Percentiles rank a stretch among this genome's conserved stretches.
Evolutionary conservation across 2,888 invertebrate genomes (phyloP).

Genomic region (Halocaridina rubra): DNA sequence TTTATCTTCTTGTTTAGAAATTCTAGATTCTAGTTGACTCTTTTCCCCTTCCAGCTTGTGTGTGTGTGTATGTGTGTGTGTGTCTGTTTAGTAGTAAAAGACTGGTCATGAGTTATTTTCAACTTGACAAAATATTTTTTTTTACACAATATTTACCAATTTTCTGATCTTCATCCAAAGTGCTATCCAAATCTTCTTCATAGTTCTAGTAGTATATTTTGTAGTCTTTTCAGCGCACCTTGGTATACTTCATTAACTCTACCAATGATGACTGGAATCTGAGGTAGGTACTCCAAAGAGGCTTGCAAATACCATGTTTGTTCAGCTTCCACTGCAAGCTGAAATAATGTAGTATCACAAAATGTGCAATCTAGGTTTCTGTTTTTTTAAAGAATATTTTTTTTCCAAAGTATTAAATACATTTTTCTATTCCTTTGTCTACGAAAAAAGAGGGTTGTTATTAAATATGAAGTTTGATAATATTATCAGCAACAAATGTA

Average conservation of each 20-base stretch:
- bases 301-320: slow-evolving; percentile 1
- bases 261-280: neutral
- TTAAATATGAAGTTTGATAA: neutral
- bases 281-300: neutral
- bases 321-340: neutral
- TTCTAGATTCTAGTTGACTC: too few species aligned
- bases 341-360: neutral
- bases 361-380: neutral
- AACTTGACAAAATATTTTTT: neutral
- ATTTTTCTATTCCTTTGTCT: neutral
- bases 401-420: neutral
- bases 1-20: too few species aligned
- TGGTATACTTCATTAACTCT: neutral
- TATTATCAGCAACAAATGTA: too few species aligned
- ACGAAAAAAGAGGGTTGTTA: neutral
- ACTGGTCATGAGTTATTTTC: neutral
- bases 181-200: neutral
- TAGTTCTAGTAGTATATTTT: neutral
- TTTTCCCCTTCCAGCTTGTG: too few species aligned
- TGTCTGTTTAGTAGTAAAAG: neutral
- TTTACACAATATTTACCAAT: neutral
- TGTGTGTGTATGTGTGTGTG: too few species aligned
- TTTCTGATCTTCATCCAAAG: neutral
- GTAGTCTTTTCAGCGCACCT: neutral
- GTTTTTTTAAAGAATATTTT: neutral